Percentiles rank a stretch among this genome's conserved stretches.
Evolutionary conservation across 2,888 invertebrate genomes (phyloP).

Genomic region (Pheosia gnoma): DNA sequence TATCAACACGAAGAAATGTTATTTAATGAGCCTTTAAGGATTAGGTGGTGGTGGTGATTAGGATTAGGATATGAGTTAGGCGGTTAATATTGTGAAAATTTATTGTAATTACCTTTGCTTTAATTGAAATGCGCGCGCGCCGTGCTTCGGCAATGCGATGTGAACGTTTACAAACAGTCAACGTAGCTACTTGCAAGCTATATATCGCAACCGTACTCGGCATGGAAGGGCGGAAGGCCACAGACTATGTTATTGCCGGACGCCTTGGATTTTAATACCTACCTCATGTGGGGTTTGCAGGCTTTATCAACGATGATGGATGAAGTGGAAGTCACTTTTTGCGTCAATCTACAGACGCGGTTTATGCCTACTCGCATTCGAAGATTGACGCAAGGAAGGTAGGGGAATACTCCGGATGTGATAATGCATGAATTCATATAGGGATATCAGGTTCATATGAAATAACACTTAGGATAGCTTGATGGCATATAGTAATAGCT

Average conservation of each 20-base stretch:
- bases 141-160: slow-evolving; percentile 36
- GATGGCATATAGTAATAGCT: no score
- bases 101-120: slow-evolving; percentile 35
- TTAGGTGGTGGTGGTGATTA: no score
- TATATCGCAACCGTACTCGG: slow-evolving; percentile 53
- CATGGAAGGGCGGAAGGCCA: slow-evolving; percentile 66
- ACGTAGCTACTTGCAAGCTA: slow-evolving; percentile 51
- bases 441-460: no score
- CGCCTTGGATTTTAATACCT: slow-evolving; percentile 11
- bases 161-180: slow-evolving; percentile 53
- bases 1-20: no score
- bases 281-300: slow-evolving; percentile 5
- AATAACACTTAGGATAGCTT: no score
- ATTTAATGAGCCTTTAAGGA: no score
- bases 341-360: not conserved
- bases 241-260: slow-evolving; percentile 39
- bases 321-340: not conserved
- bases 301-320: not conserved
- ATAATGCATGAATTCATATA: no score
- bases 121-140: slow-evolving; percentile 35
- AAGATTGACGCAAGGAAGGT: no score
- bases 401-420: no score
- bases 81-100: slow-evolving; percentile 3
- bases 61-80: not conserved
- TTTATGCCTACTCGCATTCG: not conserved